phyloP scores from a whole-genome alignment of 2,113 vertebrate genomes.

The Ranitomeya variabilis region DNA sequence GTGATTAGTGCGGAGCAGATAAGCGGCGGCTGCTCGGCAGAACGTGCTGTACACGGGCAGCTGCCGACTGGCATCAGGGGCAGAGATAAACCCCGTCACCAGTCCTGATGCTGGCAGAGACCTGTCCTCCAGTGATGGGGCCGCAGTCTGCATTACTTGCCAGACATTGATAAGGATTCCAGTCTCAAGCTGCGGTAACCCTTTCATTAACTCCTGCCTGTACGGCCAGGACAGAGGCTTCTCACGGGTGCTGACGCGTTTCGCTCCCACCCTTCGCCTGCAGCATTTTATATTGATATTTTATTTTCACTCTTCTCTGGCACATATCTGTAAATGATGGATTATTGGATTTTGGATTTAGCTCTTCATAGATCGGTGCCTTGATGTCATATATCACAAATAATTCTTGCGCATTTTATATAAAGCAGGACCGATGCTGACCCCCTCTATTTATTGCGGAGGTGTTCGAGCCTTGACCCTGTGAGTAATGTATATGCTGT shows the following conservation, averaged over 20 bases:
- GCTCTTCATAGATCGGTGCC: neutral
- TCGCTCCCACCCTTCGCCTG: too few relatives aligned
- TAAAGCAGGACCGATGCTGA: neutral
- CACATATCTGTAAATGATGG: too few relatives aligned
- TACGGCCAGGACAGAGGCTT: too few relatives aligned
- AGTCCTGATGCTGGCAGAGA: neutral
- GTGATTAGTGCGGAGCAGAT: neutral
- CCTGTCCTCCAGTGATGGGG: neutral
- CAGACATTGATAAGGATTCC: neutral
- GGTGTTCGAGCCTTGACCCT: neutral
- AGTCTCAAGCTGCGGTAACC: neutral
- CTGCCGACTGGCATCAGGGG: neutral
- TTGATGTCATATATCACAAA: too few relatives aligned
- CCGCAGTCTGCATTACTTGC: neutral
- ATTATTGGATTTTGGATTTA: too few relatives aligned
- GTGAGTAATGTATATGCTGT: neutral
- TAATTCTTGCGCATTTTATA: neutral
- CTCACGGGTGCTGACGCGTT: too few relatives aligned
- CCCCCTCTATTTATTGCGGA: neutral
- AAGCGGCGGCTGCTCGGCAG: neutral
- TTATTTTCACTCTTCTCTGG: too few relatives aligned
- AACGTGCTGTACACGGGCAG: neutral
- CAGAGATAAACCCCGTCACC: neutral
- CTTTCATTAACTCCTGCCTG: neutral
- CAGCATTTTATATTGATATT: too few relatives aligned